phyloP scores from a whole-genome alignment of 2,888 invertebrate genomes.

The Silvanus unidentatus region DNA sequence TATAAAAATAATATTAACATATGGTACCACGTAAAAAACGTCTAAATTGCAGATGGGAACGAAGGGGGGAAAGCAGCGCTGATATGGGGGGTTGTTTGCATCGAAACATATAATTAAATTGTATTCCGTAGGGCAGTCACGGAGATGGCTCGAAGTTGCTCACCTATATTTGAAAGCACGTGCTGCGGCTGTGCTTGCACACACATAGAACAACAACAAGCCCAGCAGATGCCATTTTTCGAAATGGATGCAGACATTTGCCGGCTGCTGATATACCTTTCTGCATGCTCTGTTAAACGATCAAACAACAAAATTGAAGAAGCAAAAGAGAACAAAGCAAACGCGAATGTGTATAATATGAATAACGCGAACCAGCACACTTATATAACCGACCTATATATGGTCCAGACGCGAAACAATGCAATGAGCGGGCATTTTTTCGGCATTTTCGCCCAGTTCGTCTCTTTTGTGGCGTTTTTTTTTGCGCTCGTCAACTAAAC shows the following conservation, averaged over 20 bases:
- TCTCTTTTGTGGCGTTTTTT: constrained; percentile 29
- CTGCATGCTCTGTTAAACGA: constrained; percentile 11
- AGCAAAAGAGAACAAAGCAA: constrained; percentile 17
- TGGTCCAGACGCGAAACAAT: constrained; percentile 45
- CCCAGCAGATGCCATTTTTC: constrained; percentile 42
- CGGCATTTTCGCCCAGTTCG: constrained; percentile 23
- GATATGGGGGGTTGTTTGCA: constrained; percentile 13
- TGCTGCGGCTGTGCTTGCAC: constrained; percentile 15
- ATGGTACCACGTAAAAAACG: constrained; percentile 15
- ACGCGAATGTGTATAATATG: constrained; percentile 17
- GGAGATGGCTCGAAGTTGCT: constrained; percentile 17
- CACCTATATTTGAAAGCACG: constrained; percentile 26
- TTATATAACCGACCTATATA: constrained; percentile 33
- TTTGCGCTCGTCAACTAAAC: constrained; percentile 22
- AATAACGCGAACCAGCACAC: constrained; percentile 1
- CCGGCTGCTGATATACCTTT: no score
- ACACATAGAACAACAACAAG: not conserved
- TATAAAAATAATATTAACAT: no score
- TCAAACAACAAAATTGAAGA: constrained; percentile 15
- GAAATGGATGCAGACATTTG: constrained; percentile 26
- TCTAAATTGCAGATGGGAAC: not conserved
- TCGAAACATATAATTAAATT: constrained; percentile 24
- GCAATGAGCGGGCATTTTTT: constrained; percentile 35
- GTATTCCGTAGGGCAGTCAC: constrained; percentile 27
- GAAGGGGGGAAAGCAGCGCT: no score